Evolutionary conservation across 2,797 vertebrate species (phyloP).

Genomic region (Manis crassicaudata): DNA sequence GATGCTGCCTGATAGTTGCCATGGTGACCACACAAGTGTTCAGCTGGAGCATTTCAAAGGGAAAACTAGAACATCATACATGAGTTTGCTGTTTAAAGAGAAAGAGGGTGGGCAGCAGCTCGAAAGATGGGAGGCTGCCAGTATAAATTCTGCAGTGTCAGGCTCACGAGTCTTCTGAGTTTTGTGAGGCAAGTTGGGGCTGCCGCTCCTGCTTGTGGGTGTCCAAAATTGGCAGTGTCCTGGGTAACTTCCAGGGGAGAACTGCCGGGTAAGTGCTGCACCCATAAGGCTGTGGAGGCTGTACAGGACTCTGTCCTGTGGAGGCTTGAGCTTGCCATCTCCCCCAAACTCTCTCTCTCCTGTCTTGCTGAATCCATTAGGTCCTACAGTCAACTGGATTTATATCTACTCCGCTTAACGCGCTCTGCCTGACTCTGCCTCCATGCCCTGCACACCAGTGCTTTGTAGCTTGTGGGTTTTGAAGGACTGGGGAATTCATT

Average conservation of each 20-base stretch:
- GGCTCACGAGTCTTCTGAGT: not conserved
- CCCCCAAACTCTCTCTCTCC: not conserved
- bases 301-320: not conserved
- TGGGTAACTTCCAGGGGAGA: not conserved
- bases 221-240: not conserved
- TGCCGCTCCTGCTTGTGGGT: not conserved
- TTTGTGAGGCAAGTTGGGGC: not conserved
- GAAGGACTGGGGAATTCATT: not conserved
- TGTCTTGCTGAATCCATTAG: not conserved
- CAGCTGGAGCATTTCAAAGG: conserved; percentile 58
- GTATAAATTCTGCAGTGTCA: conserved; percentile 12
- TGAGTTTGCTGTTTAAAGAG: conserved; percentile 53
- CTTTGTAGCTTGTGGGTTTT: not conserved
- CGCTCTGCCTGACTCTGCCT: not conserved
- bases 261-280: not conserved
- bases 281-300: not conserved
- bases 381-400: not conserved
- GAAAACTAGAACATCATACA: conserved; percentile 52
- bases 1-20: conserved; percentile 79
- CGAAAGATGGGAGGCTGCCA: not conserved
- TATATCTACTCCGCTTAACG: fast-evolving
- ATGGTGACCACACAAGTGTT: conserved; percentile 76
- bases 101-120: conserved; percentile 32
- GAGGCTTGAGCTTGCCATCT: not conserved
- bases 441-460: not conserved